phyloP scores from a whole-genome alignment of 2,888 invertebrate genomes.

The Pristionchus maxplancki region DNA sequence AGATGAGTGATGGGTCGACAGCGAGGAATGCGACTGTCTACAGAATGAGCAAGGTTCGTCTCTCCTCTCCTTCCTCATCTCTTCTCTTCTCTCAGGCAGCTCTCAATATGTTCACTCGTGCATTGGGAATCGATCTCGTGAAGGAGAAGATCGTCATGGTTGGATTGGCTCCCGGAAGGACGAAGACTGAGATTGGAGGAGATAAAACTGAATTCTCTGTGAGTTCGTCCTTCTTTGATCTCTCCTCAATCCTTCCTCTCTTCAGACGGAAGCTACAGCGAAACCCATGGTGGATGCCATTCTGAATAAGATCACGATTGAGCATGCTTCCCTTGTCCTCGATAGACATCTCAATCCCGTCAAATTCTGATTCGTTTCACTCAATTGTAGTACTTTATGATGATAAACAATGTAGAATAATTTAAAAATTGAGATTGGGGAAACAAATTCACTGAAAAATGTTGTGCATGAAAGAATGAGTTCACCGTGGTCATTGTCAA shows the following conservation, averaged over 20 bases:
- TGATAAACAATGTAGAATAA: background rate
- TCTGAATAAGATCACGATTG: constrained; percentile 15
- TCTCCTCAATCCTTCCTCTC: background rate
- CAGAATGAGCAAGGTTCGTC: constrained; percentile 45
- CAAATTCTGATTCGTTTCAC: background rate
- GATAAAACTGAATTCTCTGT: constrained; percentile 3
- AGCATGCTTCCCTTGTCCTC: constrained; percentile 23
- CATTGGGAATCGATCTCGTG: constrained; percentile 25
- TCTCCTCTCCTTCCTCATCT: background rate
- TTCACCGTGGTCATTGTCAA: too few relatives aligned
- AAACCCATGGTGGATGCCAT: background rate
- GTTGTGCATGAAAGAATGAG: too few relatives aligned
- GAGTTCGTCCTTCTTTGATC: background rate
- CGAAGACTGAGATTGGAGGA: constrained; percentile 21
- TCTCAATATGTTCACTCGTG: constrained; percentile 39
- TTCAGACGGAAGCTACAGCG: constrained; percentile 2
- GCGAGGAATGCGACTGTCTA: constrained; percentile 29
- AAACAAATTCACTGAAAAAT: too few relatives aligned
- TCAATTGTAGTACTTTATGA: background rate
- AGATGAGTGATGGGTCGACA: constrained; percentile 17
- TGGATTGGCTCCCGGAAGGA: constrained; percentile 24
- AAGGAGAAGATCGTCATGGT: constrained; percentile 33
- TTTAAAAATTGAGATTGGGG: too few relatives aligned
- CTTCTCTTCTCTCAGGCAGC: constrained; percentile 19
- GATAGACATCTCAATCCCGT: constrained; percentile 44